Evolutionary conservation across 92 coral and sea anemone species (phyloP).

Genomic region (Ricordea florida): DNA sequence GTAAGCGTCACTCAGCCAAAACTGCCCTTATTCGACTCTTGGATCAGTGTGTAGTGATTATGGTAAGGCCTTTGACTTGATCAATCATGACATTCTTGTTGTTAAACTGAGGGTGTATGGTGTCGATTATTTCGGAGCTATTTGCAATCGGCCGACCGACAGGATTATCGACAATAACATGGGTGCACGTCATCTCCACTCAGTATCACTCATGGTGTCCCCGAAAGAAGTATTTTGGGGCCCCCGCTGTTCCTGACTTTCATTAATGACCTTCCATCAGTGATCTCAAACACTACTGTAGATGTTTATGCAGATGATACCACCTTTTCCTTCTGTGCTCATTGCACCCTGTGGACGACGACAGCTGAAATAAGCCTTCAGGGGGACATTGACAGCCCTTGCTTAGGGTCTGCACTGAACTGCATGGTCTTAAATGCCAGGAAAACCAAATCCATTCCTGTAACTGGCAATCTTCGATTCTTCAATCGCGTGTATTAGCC

Average conservation of each 20-base stretch:
- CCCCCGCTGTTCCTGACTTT: not conserved
- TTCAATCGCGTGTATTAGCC: too few relatives aligned
- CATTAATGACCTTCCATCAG: constrained; percentile 12
- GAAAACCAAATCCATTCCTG: too few relatives aligned
- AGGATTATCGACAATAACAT: not conserved
- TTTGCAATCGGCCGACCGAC: constrained; percentile 7
- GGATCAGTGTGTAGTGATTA: too few relatives aligned
- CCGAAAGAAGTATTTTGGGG: constrained; percentile 15
- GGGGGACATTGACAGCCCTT: too few relatives aligned
- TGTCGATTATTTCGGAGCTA: constrained; percentile 13
- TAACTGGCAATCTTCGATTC: too few relatives aligned
- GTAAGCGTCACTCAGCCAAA: too few relatives aligned
- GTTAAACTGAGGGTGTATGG: constrained; percentile 8
- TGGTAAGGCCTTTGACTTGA: too few relatives aligned
- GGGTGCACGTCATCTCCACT: not conserved
- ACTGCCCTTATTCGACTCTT: too few relatives aligned
- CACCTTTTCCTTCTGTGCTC: not conserved
- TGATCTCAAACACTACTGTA: too few relatives aligned
- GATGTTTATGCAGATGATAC: constrained; percentile 17
- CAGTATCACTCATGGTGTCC: constrained; percentile 5
- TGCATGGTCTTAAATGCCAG: too few relatives aligned
- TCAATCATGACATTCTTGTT: too few relatives aligned
- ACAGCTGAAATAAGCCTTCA: not conserved
- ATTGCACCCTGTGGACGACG: not conserved
- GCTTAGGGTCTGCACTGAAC: too few relatives aligned